Evolutionary conservation across 2,113 vertebrate genomes (phyloP).

Genomic region (Apaloderma vittatum): DNA sequence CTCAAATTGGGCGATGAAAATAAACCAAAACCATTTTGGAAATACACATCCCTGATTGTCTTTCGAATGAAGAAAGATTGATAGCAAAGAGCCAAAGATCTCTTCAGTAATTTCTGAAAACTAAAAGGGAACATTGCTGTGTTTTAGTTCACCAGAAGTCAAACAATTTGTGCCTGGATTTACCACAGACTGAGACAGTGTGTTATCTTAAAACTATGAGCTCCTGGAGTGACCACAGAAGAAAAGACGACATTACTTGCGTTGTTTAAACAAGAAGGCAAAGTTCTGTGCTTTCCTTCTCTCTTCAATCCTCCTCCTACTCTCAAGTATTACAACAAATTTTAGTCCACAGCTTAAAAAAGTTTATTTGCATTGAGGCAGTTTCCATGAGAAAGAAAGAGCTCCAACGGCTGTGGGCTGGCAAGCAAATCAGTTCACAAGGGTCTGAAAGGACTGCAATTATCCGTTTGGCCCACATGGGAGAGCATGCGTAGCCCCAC

Average conservation of each 20-base stretch:
- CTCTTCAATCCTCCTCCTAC: background rate
- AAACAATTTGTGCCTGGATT: background rate
- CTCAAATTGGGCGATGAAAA: background rate
- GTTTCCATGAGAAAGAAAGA: background rate
- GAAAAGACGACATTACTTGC: background rate
- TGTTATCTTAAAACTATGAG: background rate
- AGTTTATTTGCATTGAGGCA: background rate
- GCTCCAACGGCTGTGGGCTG: background rate
- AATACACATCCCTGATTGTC: background rate
- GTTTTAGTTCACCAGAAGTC: background rate
- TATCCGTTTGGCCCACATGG: accelerated
- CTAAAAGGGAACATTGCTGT: background rate
- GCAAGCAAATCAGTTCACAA: background rate
- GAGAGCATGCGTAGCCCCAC: background rate
- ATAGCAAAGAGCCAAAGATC: background rate
- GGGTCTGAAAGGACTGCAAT: background rate
- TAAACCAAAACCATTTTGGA: background rate
- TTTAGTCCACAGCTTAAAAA: background rate
- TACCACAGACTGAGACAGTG: background rate
- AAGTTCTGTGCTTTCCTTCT: background rate
- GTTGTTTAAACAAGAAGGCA: background rate
- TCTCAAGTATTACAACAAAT: background rate
- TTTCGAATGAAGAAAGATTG: background rate
- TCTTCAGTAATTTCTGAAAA: background rate
- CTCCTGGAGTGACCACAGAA: background rate